These are phyloP conservation scores for Sisyra terminalis DNA, from an alignment of 2,888 invertebrate genomes.

Conservation along the genomic window DNA sequence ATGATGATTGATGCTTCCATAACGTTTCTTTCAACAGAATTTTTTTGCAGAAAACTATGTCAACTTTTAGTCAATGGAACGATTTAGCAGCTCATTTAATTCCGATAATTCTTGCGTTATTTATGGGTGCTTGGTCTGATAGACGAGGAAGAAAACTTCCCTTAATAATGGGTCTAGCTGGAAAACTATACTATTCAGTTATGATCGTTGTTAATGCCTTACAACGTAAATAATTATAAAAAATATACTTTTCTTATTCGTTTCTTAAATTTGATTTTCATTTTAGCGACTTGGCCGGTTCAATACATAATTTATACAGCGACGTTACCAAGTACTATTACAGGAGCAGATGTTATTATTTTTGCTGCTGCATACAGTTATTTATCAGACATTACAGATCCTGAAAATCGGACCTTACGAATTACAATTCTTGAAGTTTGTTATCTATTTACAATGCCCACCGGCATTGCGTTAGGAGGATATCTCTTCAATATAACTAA, in stretches of 20 bases:
- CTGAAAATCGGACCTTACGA: conserved; percentile 53
- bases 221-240: conserved; percentile 29
- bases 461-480: conserved; percentile 59
- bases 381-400: conserved; percentile 57
- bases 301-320: conserved; percentile 61
- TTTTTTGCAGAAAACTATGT: conserved; percentile 43
- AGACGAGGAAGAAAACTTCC: conserved; percentile 60
- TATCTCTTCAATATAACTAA: conserved; percentile 43
- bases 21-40: not conserved
- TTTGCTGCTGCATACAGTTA: conserved; percentile 68
- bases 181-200: conserved; percentile 57
- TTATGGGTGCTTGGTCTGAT: conserved; percentile 71
- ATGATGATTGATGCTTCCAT: not conserved
- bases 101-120: conserved; percentile 60
- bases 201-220: conserved; percentile 57
- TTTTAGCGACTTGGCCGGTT: conserved; percentile 44
- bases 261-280: not conserved
- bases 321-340: conserved; percentile 55
- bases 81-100: conserved; percentile 55
- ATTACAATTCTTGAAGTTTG: conserved; percentile 69
- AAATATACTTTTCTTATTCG: no score
- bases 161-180: conserved; percentile 50
- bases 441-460: conserved; percentile 69
- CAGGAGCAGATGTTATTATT: conserved; percentile 65
- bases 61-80: conserved; percentile 64